Base-by-base conservation (phyloP, 2,797 vertebrate species). In the Pseudotriccus pelzelni region DNA sequence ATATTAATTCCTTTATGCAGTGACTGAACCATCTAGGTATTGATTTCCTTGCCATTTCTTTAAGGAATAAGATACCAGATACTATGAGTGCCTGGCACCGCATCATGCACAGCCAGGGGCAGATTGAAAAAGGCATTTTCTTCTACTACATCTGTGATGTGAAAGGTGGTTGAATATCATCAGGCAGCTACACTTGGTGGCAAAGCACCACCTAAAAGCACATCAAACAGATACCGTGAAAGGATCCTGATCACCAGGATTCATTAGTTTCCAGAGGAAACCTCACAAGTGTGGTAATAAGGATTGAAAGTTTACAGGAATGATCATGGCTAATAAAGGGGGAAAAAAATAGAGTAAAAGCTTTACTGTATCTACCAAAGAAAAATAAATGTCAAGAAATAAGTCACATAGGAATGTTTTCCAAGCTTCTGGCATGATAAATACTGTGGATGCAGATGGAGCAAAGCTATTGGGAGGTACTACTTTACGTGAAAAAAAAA, bases 31-130 rank as follows among this genome's bases (percentile, higher is more conserved):
- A 63, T 17, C 8, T 52, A 27, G 10, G 4, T 69, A 15, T 22
- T 73, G 30, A 79, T 19, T 22, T 79, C 23, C 58, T 90, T 32
- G 20, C 46, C 9, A 10, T 85, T 72, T 85, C 30, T 36, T 34
- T 44, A 53, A 37, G 34, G 28, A 85, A 32, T n/a, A 67, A 49
- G 12, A 60, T 23, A 7, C 10, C 32, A 52, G 41, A 59, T 41
- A 36, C 6, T 4, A 5, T 28, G 41, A 70, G 77, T 0, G 1
- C 14, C 12, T 73, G n/a, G 3, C n/a, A 52, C 6, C 21, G 24
- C 14, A 32, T 46, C 44, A 43, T 21, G 12, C 6, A 43, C 36
- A 60, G 12, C 5, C 15, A 62, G 12, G 12, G 32, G 16, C 23
- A 80, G 50, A 34, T 19, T 32, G 82, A 70, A 9, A 18, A 11